phyloP scores from a whole-genome alignment of 1,140 invertebrate species.

The Cotesia glomerata region DNA sequence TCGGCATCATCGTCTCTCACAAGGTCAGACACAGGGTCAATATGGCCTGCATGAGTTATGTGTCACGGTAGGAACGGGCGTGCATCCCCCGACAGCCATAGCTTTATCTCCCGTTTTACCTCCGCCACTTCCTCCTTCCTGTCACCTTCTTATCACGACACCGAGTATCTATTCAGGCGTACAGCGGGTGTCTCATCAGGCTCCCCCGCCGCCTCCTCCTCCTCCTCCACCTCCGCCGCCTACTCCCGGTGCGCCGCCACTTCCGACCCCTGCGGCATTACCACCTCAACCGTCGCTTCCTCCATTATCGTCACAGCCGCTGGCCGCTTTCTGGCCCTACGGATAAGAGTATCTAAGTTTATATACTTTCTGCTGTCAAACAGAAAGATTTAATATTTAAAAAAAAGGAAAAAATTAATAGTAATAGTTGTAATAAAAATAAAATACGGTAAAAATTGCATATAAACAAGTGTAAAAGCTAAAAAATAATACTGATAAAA shows the following conservation, averaged over 20 bases:
- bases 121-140: constrained; percentile 53
- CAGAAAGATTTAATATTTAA: constrained; percentile 2
- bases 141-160: constrained; percentile 55
- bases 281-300: constrained; percentile 44
- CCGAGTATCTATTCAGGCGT: constrained; percentile 55
- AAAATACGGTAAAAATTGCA: background rate
- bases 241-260: constrained; percentile 43
- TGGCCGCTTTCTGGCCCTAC: constrained; percentile 61
- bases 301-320: constrained; percentile 49
- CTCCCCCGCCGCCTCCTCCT: constrained; percentile 55
- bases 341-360: constrained; percentile 37
- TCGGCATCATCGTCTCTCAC: constrained; percentile 56
- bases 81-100: constrained; percentile 56
- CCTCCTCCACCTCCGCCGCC: constrained; percentile 50
- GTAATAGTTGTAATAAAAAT: background rate
- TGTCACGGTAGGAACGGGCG: constrained; percentile 48
- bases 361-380: background rate
- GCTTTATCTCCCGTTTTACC: constrained; percentile 60
- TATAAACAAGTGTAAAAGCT: background rate
- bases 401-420: constrained; percentile 3
- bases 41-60: constrained; percentile 55
- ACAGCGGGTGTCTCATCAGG: constrained; percentile 22
- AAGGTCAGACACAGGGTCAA: constrained; percentile 36
- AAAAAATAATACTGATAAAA: background rate
- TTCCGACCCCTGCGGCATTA: constrained; percentile 41